Evolutionary conservation across 1,140 invertebrate species (phyloP).

Genomic region (Nixonia krombeini): DNA sequence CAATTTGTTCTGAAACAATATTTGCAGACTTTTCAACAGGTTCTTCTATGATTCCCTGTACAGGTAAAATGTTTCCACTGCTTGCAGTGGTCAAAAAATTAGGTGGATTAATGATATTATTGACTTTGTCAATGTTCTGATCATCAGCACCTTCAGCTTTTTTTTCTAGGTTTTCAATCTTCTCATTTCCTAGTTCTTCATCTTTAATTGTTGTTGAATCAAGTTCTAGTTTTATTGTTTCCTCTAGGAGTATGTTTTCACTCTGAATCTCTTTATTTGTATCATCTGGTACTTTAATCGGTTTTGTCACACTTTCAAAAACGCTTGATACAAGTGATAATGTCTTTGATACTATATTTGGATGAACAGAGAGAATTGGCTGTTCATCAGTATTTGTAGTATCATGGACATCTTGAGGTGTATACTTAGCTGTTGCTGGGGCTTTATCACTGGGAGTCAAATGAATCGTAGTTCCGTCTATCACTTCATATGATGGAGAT

Average conservation of each 20-base stretch:
- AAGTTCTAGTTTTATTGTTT: neutral
- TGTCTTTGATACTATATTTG: slow-evolving; percentile 29
- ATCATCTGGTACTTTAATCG: slow-evolving; percentile 21
- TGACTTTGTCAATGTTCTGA: neutral
- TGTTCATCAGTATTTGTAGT: slow-evolving; percentile 28
- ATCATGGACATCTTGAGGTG: slow-evolving; percentile 11
- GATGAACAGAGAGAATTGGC: slow-evolving; percentile 47
- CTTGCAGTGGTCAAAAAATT: too few relatives aligned
- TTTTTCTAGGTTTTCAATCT: slow-evolving; percentile 13
- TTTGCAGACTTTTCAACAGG: too few relatives aligned
- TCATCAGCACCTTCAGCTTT: slow-evolving; percentile 5
- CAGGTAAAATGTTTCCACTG: too few relatives aligned
- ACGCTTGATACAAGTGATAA: slow-evolving; percentile 25
- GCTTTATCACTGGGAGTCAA: slow-evolving; percentile 38
- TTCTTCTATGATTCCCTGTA: too few relatives aligned
- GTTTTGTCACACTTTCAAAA: slow-evolving; percentile 13
- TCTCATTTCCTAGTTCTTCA: slow-evolving; percentile 7
- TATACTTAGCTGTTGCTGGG: slow-evolving; percentile 20
- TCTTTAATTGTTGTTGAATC: neutral
- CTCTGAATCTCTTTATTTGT: slow-evolving; percentile 13
- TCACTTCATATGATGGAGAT: slow-evolving; percentile 61
- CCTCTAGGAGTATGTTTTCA: too few relatives aligned
- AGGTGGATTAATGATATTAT: too few relatives aligned
- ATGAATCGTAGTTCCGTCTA: slow-evolving; percentile 70
- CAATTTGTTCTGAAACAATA: too few relatives aligned